Evolutionary conservation across 1,140 invertebrate genomes (phyloP).

Genomic region (Lysiphlebus fabarum): DNA sequence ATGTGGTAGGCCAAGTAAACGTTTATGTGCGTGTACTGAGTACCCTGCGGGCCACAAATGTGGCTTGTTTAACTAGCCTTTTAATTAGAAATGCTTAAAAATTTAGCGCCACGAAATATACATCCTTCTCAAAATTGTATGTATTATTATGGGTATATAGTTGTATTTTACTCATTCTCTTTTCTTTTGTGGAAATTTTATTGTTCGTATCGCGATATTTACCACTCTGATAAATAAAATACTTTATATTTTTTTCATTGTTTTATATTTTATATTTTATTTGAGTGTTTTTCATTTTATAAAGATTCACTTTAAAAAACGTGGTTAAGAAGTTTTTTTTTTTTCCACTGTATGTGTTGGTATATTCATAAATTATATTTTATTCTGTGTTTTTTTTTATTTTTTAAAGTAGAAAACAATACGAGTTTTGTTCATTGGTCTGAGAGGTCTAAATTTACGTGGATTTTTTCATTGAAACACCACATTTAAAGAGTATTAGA

Average conservation of each 20-base stretch:
- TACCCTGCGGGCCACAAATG: slow-evolving; percentile 38
- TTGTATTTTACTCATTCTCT: background rate
- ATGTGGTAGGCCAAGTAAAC: slow-evolving; percentile 26
- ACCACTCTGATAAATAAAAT: slow-evolving; percentile 26
- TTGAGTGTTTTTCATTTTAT: background rate
- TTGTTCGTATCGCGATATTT: slow-evolving; percentile 43
- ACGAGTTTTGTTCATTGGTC: slow-evolving; percentile 11
- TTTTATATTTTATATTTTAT: background rate
- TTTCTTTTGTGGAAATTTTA: slow-evolving; percentile 31
- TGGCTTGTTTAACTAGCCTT: slow-evolving; percentile 56
- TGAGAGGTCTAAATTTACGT: slow-evolving; percentile 17
- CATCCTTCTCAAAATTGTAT: slow-evolving; percentile 39
- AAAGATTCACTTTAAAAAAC: no score
- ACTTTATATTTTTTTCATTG: no score
- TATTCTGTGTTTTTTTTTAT: no score
- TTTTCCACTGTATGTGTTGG: background rate
- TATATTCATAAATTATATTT: background rate
- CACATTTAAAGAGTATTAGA: slow-evolving; percentile 21
- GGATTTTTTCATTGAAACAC: slow-evolving; percentile 21
- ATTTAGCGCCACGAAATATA: slow-evolving; percentile 51
- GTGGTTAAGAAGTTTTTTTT: slow-evolving; percentile 12
- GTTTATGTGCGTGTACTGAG: slow-evolving; percentile 17
- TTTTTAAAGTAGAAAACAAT: slow-evolving; percentile 6
- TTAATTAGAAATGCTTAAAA: slow-evolving; percentile 58
- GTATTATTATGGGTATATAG: background rate